Base-by-base conservation (phyloP, 2,113 vertebrate genomes). In the Hucho hucho region DNA sequence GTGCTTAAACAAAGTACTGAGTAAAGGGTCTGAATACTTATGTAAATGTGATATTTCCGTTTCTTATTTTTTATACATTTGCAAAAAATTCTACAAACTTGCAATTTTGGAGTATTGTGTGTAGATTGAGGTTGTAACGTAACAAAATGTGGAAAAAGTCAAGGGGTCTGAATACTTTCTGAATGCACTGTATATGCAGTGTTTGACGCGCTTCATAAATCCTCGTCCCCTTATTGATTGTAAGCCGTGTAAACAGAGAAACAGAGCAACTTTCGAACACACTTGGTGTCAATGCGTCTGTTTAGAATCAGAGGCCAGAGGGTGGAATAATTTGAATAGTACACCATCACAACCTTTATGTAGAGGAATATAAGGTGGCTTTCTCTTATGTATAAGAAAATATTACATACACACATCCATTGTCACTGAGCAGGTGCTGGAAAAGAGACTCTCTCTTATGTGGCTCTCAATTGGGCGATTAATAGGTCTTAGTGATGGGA, bases 391-490 rank as follows among this genome's bases (percentile, higher is more conserved):
- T 22, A 7, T 20, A 6, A n/a, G 7, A 14, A 56, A 1, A 56
- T 20, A 13, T 56, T 56, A 9, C 58, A 20, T 9, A 16, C 16
- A 56, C 16, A 22, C 58, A 20, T 59, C 20, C 18, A 61, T 43
- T 61, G 9, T 61, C 18, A 24, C 58, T 56, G 37, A 53, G 49
- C 49, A 11, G 49, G 24, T 79, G 43, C 56, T 79, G 64, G 49
- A 18, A 53, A 5, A 53, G 16, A 53, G 49, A 18, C 46, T 24
- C 25, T 20, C 49, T 29, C 7, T n/a, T 25, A 32, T 9, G 58
- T 61, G n/a, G 5, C n/a, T 56, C 18, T 56, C 18, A 18, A 2
- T 56, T 56, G 16, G 53, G 53, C 16, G 37, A 43, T 43, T 9
- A 43, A 24, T 46, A 69, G 16, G 11, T 16, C 7, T 43, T 47